Evolutionary conservation across 2,888 invertebrate genomes (phyloP).

Genomic region (Bombyx huttoni): DNA sequence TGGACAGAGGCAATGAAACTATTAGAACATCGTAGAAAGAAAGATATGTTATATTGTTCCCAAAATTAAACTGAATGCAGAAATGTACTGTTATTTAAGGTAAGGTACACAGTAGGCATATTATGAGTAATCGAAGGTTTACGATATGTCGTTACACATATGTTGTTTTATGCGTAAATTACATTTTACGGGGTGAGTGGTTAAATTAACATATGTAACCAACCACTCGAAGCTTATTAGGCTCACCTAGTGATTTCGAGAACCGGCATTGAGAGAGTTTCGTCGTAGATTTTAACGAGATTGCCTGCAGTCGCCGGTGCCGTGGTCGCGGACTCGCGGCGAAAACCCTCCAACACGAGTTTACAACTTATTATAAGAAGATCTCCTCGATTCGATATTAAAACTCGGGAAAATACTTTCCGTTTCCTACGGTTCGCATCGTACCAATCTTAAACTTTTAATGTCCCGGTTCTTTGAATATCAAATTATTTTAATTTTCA

Average conservation of each 20-base stretch:
- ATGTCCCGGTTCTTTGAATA: slow-evolving; percentile 2
- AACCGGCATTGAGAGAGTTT: slow-evolving; percentile 41
- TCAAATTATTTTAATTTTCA: slow-evolving; percentile 7
- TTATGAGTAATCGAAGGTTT: too few species aligned
- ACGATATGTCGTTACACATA: too few species aligned
- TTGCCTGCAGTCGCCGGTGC: slow-evolving; percentile 49
- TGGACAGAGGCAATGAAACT: too few species aligned
- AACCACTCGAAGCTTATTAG: slow-evolving; percentile 34
- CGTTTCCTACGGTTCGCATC: slow-evolving; percentile 22
- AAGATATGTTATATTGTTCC: too few species aligned
- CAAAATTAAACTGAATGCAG: too few species aligned
- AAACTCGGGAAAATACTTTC: slow-evolving; percentile 36
- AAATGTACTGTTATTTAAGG: too few species aligned
- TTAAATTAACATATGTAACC: slow-evolving; percentile 18
- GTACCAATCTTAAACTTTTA: slow-evolving; percentile 5
- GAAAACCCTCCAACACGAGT: slow-evolving; percentile 52
- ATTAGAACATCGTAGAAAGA: too few species aligned
- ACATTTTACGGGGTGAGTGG: neutral
- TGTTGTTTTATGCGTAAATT: too few species aligned
- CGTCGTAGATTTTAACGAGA: slow-evolving; percentile 64
- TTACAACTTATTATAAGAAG: slow-evolving; percentile 60
- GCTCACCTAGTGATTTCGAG: slow-evolving; percentile 41
- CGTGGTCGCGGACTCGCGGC: slow-evolving; percentile 44
- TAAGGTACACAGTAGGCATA: too few species aligned
- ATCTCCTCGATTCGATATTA: slow-evolving; percentile 49